Conservation (phyloP, 2,113 vertebrate species). For the Gymnarchus niloticus region DNA sequence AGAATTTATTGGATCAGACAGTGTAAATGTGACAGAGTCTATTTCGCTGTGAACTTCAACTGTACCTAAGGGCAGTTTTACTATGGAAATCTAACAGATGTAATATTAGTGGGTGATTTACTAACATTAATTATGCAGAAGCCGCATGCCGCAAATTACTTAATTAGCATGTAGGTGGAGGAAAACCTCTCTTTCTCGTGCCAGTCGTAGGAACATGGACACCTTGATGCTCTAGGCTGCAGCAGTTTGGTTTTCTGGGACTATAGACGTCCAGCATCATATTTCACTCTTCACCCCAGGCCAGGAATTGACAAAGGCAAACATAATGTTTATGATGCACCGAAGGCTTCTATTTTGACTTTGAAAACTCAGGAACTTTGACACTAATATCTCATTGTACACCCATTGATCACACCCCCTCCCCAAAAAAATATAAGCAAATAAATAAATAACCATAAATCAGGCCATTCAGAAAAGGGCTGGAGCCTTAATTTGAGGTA, state of each 20-base stretch:
- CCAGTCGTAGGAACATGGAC: neutral
- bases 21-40: neutral
- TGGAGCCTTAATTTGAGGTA: too few relatives aligned
- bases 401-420: neutral
- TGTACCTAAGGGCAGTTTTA: neutral
- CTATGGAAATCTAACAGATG: conserved; percentile 7
- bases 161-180: conserved; percentile 3
- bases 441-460: neutral
- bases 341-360: neutral
- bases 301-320: neutral
- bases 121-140: conserved; percentile 9
- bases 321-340: neutral
- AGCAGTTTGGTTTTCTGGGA: neutral
- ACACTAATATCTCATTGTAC: neutral
- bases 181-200: neutral
- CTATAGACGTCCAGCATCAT: neutral
- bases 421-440: neutral
- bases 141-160: neutral
- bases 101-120: conserved; percentile 9
- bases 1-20: neutral
- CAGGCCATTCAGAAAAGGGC: neutral
- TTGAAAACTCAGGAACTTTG: neutral
- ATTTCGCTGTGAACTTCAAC: neutral
- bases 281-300: neutral
- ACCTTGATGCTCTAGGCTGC: neutral